phyloP scores from a whole-genome alignment of 35 echinoderm and acorn worm genomes.

The Hemicentrotus pulcherrimus region DNA sequence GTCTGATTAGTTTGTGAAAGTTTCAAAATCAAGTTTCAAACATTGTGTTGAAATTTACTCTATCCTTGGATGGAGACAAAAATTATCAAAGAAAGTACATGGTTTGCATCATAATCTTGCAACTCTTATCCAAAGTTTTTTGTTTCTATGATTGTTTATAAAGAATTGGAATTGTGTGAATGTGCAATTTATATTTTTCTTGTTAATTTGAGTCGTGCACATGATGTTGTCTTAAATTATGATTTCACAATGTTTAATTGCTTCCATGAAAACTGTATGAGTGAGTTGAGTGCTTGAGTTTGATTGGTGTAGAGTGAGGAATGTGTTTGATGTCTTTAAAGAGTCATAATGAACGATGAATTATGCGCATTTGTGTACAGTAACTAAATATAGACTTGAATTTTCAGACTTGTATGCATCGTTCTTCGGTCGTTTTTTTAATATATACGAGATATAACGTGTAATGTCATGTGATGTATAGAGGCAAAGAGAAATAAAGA shows the following conservation, averaged over 20 bases:
- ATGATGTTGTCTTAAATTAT: background rate
- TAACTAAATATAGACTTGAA: conserved; percentile 5
- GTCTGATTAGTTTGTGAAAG: no score
- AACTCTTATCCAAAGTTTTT: conserved; percentile 22
- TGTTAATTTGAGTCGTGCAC: conserved; percentile 25
- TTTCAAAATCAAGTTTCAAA: no score
- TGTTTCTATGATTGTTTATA: conserved; percentile 14
- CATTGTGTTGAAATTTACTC: no score
- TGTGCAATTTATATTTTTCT: conserved; percentile 38
- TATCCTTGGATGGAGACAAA: background rate
- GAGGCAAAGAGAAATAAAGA: background rate
- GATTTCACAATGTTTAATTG: conserved; percentile 17
- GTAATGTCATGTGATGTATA: background rate
- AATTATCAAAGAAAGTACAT: background rate
- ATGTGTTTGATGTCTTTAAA: background rate
- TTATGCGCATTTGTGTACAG: conserved; percentile 36
- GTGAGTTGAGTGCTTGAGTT: background rate
- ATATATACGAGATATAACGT: background rate
- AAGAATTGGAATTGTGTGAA: background rate
- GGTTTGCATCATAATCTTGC: background rate
- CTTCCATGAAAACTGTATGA: conserved; percentile 30
- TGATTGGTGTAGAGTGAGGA: background rate
- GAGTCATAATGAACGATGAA: background rate
- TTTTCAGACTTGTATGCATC: background rate
- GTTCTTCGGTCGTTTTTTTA: background rate